Evolutionary conservation across 2,888 invertebrate genomes (phyloP).

Genomic region (Dichetophora obliterata): DNA sequence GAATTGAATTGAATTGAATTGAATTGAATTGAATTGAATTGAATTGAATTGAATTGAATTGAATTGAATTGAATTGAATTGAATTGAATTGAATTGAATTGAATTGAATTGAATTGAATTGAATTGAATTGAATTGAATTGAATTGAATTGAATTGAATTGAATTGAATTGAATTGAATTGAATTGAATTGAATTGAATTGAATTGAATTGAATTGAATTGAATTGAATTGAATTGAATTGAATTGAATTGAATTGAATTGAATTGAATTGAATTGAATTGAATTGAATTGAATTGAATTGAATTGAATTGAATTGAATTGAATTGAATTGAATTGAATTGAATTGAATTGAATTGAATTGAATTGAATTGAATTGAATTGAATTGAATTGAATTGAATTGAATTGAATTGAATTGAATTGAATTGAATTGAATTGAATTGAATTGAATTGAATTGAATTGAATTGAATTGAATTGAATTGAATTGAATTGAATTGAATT

Average conservation of each 20-base stretch:
- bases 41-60: neutral
- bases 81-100: too few species aligned
- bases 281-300: constrained; percentile 19
- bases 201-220: constrained; percentile 19
- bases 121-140: constrained; percentile 13
- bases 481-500: constrained; percentile 17
- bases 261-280: constrained; percentile 19
- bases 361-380: constrained; percentile 4
- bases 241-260: too few species aligned
- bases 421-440: too few species aligned
- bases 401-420: constrained; percentile 19
- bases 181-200: constrained; percentile 19
- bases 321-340: constrained; percentile 19
- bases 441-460: too few species aligned
- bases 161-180: neutral
- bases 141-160: constrained; percentile 10
- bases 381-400: constrained; percentile 19
- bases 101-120: constrained; percentile 15
- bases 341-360: too few species aligned
- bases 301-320: constrained; percentile 19
- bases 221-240: constrained; percentile 19
- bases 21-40: constrained; percentile 10
- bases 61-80: constrained; percentile 9
- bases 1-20: too few species aligned
- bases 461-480: constrained; percentile 19